Evolutionary conservation across 2,888 invertebrate genomes (phyloP).

Genomic region (Pachymerium ferrugineum): DNA sequence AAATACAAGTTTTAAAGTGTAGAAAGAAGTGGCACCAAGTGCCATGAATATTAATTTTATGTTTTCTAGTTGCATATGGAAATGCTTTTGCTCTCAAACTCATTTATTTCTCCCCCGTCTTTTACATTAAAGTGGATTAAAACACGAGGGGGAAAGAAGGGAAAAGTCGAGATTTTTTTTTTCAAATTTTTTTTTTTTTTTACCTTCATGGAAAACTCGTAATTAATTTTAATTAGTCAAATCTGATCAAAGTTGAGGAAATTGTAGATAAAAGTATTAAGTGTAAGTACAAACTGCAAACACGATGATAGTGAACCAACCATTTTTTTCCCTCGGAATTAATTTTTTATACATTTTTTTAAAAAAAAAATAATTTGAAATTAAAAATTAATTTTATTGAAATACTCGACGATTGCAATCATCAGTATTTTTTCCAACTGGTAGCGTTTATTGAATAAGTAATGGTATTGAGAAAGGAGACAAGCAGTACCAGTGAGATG

Average conservation of each 20-base stretch:
- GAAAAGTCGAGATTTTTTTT: not conserved
- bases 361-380: too few species aligned
- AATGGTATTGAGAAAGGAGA: too few species aligned
- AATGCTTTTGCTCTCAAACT: conserved; percentile 11
- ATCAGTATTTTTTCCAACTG: too few species aligned
- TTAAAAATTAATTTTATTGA: too few species aligned
- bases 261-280: conserved; percentile 21
- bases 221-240: conserved; percentile 32
- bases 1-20: conserved; percentile 27
- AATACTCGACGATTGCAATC: too few species aligned
- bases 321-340: not conserved
- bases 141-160: not conserved
- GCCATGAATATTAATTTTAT: conserved; percentile 32
- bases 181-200: not conserved
- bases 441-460: too few species aligned
- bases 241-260: conserved; percentile 17
- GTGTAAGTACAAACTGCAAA: conserved; percentile 14
- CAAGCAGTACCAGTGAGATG: too few species aligned
- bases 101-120: conserved; percentile 5
- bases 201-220: conserved; percentile 1
- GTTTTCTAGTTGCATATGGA: conserved; percentile 33
- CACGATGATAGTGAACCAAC: conserved; percentile 6
- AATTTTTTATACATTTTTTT: not conserved
- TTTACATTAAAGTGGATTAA: conserved; percentile 28
- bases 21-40: conserved; percentile 29